These are phyloP conservation scores for Mythimna impura DNA, from an alignment of 2,888 invertebrate species.

Conservation along the genomic window DNA sequence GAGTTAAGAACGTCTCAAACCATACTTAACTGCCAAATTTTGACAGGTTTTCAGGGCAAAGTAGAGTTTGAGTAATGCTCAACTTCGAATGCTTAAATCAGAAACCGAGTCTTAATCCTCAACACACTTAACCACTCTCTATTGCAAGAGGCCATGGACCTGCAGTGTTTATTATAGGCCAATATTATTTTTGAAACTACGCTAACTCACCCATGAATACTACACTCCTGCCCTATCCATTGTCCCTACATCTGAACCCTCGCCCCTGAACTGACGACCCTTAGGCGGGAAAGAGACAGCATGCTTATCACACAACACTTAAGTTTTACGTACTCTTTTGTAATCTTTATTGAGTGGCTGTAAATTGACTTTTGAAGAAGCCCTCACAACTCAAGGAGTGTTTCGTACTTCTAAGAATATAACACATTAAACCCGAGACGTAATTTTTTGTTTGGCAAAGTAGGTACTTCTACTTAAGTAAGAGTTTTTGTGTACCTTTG, in stretches of 20 bases:
- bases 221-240: slow-evolving; percentile 57
- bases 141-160: neutral
- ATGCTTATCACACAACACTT: slow-evolving; percentile 76
- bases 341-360: slow-evolving; percentile 78
- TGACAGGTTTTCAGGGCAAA: too few species aligned
- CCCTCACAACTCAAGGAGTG: slow-evolving; percentile 60
- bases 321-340: slow-evolving; percentile 74
- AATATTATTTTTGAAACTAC: slow-evolving; percentile 6
- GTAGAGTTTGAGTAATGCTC: too few species aligned
- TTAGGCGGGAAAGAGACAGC: slow-evolving; percentile 68
- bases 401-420: slow-evolving; percentile 54
- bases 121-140: neutral
- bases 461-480: slow-evolving; percentile 51
- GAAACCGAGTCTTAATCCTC: too few species aligned
- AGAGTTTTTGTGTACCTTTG: slow-evolving; percentile 46
- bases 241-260: slow-evolving; percentile 45
- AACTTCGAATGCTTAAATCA: too few species aligned
- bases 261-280: slow-evolving; percentile 67
- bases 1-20: too few species aligned
- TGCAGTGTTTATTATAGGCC: neutral
- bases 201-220: neutral
- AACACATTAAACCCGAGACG: slow-evolving; percentile 52
- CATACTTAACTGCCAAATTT: too few species aligned
- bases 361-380: slow-evolving; percentile 75
- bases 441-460: slow-evolving; percentile 57